Conservation (phyloP, 2,797 vertebrate genomes). For the Xenentodon cancila region DNA sequence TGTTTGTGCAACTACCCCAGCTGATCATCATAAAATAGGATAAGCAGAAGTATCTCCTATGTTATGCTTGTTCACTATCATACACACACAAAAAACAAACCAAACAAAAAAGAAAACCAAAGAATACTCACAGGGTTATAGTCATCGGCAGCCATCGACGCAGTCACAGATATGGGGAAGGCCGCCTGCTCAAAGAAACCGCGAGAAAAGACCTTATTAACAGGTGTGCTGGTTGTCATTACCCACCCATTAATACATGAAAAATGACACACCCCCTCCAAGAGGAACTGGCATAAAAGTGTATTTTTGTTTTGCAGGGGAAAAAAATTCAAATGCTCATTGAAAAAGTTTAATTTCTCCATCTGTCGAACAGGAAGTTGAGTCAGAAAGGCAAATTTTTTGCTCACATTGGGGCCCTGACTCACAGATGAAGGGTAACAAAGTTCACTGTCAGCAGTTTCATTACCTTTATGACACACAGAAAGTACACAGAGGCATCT, state of each 20-base stretch:
- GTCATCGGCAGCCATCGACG: slow-evolving; percentile 87
- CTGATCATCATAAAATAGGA: slow-evolving; percentile 28
- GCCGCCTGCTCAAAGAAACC: slow-evolving; percentile 77
- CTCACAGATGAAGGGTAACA: slow-evolving; percentile 7
- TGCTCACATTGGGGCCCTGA: not conserved
- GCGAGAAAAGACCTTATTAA: slow-evolving; percentile 15
- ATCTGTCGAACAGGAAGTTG: slow-evolving; percentile 2
- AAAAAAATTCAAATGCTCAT: not conserved
- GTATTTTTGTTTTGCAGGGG: not conserved
- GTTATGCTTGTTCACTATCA: slow-evolving; percentile 10
- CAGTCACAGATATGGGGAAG: slow-evolving; percentile 77
- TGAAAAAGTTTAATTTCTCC: not conserved
- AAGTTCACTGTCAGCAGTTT: slow-evolving; percentile 32
- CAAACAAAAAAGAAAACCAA: slow-evolving; percentile 10
- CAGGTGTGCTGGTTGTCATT: slow-evolving; percentile 6
- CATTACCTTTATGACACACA: not conserved
- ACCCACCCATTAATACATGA: not conserved
- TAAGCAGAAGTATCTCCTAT: slow-evolving; percentile 44
- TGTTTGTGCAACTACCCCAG: not conserved
- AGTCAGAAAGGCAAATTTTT: not conserved
- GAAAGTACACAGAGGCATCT: not conserved
- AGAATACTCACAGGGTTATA: slow-evolving; percentile 87
- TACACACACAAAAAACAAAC: not conserved
- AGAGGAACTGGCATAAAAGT: slow-evolving; percentile 59
- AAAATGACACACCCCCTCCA: not conserved